Evolutionary conservation across 2,888 invertebrate species (phyloP).

Genomic region (Tenodera sinensis): DNA sequence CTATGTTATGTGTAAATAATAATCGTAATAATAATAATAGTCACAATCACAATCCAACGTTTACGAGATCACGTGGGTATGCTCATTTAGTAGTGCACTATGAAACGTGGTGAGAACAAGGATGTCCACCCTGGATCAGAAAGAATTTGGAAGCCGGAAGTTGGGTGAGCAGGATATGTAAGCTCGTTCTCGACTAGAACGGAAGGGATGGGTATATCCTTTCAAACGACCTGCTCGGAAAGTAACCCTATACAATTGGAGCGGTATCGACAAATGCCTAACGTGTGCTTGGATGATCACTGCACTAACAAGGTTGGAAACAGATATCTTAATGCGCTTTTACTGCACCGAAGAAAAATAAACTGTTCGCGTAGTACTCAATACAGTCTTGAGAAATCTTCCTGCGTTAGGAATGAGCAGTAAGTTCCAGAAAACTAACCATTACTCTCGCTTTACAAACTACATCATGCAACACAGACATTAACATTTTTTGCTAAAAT

Average conservation of each 20-base stretch:
- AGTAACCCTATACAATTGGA: not conserved
- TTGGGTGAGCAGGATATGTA: not conserved
- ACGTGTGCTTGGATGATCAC: not conserved
- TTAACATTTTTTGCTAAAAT: too few species aligned
- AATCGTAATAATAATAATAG: too few species aligned
- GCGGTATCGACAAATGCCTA: not conserved
- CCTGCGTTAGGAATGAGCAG: too few species aligned
- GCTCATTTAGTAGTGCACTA: not conserved
- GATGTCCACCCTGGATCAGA: not conserved
- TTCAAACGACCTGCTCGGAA: not conserved
- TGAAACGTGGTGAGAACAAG: not conserved
- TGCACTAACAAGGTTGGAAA: not conserved
- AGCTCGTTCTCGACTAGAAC: not conserved
- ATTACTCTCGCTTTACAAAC: too few species aligned
- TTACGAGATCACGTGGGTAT: too few species aligned
- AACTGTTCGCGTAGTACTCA: not conserved
- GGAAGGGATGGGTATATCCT: not conserved
- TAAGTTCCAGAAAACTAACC: too few species aligned
- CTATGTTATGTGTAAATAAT: too few species aligned
- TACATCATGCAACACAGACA: too few species aligned
- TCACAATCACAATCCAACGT: too few species aligned
- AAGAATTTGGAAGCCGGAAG: not conserved
- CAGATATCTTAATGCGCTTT: not conserved
- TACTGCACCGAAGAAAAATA: not conserved
- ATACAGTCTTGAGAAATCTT: too few species aligned